Percentiles rank a stretch among this genome's conserved stretches.
Evolutionary conservation across 2,797 vertebrate species (phyloP).

Genomic region (Nannoperca australis): DNA sequence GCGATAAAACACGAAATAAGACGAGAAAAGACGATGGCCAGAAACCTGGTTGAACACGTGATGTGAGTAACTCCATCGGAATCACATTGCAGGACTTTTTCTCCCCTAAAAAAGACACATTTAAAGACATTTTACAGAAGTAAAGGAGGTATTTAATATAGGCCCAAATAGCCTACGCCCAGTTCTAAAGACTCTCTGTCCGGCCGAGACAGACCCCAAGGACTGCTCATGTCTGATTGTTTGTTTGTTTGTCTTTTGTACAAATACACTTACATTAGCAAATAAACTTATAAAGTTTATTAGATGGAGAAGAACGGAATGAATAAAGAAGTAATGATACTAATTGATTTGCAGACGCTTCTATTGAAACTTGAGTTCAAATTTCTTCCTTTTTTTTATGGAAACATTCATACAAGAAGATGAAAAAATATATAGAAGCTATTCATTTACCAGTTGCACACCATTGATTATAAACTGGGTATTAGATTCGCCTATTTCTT

Average conservation of each 20-base stretch:
- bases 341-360: conserved; percentile 72
- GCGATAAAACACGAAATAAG: conserved; percentile 85
- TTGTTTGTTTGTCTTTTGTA: conserved; percentile 88
- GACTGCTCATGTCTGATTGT: conserved; percentile 85
- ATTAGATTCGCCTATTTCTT: not conserved
- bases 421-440: not conserved
- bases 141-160: conserved; percentile 87
- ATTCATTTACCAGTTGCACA: not conserved
- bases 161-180: conserved; percentile 66
- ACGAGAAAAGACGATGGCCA: conserved; percentile 57
- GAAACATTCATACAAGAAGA: conserved; percentile 16
- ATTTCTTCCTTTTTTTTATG: conserved; percentile 25
- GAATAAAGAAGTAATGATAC: conserved; percentile 87
- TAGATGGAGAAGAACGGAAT: conserved; percentile 85
- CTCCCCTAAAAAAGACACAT: conserved; percentile 77
- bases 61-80: conserved; percentile 84
- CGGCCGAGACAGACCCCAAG: conserved; percentile 68
- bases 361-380: conserved; percentile 58
- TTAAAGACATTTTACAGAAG: conserved; percentile 81
- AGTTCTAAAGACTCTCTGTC: conserved; percentile 66
- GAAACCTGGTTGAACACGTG: conserved; percentile 69
- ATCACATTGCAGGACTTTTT: conserved; percentile 81
- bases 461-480: not conserved
- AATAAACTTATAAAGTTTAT: conserved; percentile 90
- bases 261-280: conserved; percentile 89